phyloP scores from a whole-genome alignment of 2,888 invertebrate species.

The Ochropleura leucogaster region DNA sequence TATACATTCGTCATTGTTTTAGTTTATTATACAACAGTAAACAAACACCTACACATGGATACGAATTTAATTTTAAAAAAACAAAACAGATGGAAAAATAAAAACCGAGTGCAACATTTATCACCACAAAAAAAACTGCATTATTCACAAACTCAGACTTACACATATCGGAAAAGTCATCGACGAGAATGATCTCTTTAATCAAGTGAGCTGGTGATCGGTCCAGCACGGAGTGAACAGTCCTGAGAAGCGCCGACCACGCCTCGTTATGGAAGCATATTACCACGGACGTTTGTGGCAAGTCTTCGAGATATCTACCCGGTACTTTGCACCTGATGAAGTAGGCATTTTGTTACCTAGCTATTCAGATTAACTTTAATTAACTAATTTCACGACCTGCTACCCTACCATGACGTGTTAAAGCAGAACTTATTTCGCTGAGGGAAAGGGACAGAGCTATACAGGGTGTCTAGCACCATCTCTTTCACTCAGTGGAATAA shows the following conservation, averaged over 20 bases:
- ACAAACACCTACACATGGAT: background rate
- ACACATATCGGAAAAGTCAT: constrained; percentile 99
- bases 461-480: too few relatives aligned
- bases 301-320: constrained; percentile 92
- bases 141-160: constrained; percentile 81
- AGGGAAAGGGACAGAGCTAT: too few relatives aligned
- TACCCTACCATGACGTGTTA: too few relatives aligned
- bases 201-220: constrained; percentile 97
- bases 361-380: too few relatives aligned
- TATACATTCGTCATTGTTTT: background rate
- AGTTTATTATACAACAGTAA: background rate
- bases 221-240: constrained; percentile 99
- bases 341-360: background rate
- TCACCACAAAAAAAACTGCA: too few relatives aligned
- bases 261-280: constrained; percentile 99
- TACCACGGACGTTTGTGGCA: constrained; percentile 97
- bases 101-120: background rate
- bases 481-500: too few relatives aligned
- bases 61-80: background rate
- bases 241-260: constrained; percentile 98
- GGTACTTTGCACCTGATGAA: constrained; percentile 94
- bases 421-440: too few relatives aligned
- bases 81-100: background rate
- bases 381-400: too few relatives aligned
- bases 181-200: constrained; percentile 98